Percentiles rank a stretch among this genome's conserved stretches.
Conservation (phyloP, 1,140 invertebrate genomes). For the Pseudachorutes palmiensis region DNA sequence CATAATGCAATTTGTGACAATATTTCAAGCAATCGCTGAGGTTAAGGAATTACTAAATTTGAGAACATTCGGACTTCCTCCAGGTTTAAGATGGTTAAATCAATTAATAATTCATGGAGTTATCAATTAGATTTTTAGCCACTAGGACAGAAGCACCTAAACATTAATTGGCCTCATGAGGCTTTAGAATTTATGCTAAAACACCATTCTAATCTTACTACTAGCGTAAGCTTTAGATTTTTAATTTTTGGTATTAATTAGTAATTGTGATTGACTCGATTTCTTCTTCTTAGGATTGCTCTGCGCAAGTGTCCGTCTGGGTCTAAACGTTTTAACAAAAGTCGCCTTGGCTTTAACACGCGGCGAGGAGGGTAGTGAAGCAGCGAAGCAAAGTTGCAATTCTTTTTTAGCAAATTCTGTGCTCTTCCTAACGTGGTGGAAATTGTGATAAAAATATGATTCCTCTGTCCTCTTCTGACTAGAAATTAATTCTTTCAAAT, state of each 20-base stretch:
- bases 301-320: neutral
- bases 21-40: too few species aligned
- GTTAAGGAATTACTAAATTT: too few species aligned
- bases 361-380: neutral
- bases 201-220: neutral
- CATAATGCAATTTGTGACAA: too few species aligned
- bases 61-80: neutral
- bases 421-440: too few species aligned
- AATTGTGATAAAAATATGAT: neutral
- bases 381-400: neutral
- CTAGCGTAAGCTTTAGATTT: neutral
- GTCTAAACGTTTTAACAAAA: neutral
- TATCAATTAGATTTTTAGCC: neutral
- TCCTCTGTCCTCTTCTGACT: neutral
- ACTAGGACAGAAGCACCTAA: constrained; percentile 6
- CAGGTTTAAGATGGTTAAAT: neutral
- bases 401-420: too few species aligned
- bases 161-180: neutral
- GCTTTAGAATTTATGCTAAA: neutral
- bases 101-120: neutral
- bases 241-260: neutral
- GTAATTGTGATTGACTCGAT: neutral
- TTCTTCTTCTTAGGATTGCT: neutral
- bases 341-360: neutral
- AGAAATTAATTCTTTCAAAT: constrained; percentile 8